Evolutionary conservation across 2,888 invertebrate genomes (phyloP).

Genomic region (Ferdinandea cuprea): DNA sequence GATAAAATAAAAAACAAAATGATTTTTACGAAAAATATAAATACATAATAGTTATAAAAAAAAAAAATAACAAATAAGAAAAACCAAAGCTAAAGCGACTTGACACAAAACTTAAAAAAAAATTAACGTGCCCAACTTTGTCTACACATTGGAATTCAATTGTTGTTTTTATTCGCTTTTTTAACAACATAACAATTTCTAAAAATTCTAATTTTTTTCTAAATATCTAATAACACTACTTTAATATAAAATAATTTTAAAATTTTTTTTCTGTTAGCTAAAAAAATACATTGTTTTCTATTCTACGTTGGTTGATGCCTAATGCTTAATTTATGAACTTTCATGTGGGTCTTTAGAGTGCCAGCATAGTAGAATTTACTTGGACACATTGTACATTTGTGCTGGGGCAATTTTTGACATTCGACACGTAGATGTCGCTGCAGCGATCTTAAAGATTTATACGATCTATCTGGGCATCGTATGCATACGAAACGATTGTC

Average conservation of each 20-base stretch:
- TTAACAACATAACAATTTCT: constrained; percentile 41
- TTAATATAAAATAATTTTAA: neutral
- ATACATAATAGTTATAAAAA: neutral
- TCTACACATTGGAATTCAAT: constrained; percentile 30
- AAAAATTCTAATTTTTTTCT: constrained; percentile 28
- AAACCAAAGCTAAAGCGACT: constrained; percentile 13
- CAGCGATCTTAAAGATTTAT: constrained; percentile 81
- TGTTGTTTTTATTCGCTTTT: constrained; percentile 19
- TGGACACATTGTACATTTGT: constrained; percentile 82
- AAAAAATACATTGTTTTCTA: constrained; percentile 5
- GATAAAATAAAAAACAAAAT: constrained; percentile 34
- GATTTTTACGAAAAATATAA: neutral
- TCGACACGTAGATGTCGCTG: constrained; percentile 83
- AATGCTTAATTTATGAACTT: constrained; percentile 75
- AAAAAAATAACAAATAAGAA: constrained; percentile 8
- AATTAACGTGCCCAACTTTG: constrained; percentile 42
- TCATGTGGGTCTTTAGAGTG: constrained; percentile 76
- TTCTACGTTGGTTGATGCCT: neutral
- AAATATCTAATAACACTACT: constrained; percentile 26
- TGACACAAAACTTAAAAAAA: constrained; percentile 25
- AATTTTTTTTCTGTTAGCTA: neutral
- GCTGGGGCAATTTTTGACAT: constrained; percentile 84
- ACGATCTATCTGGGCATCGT: constrained; percentile 77
- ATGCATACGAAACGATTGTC: constrained; percentile 74
- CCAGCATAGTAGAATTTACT: constrained; percentile 79